Conservation (phyloP, 2,888 invertebrate species). For the Agrenia bidenticulata region DNA sequence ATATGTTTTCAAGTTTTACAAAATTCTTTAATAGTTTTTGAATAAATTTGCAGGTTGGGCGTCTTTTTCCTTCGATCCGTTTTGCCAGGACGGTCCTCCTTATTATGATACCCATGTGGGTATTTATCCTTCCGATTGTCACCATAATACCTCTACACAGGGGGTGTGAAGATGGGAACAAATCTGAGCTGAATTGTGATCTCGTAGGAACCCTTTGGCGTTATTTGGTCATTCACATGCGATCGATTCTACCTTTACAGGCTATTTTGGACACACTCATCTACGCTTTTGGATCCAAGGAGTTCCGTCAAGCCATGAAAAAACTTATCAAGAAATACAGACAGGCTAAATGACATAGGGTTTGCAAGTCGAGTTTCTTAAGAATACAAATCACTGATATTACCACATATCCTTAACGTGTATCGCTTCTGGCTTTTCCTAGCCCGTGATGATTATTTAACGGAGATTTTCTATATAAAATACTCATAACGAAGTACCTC, state of each 20-base stretch:
- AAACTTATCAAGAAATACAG: constrained; percentile 31
- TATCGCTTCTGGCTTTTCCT: too few species aligned
- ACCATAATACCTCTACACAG: constrained; percentile 52
- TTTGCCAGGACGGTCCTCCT: constrained; percentile 52
- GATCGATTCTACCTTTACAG: constrained; percentile 52
- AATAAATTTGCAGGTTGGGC: constrained; percentile 42
- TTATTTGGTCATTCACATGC: constrained; percentile 51
- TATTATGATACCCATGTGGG: constrained; percentile 53
- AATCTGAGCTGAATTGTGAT: constrained; percentile 47
- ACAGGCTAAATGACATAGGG: constrained; percentile 23
- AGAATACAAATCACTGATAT: too few species aligned
- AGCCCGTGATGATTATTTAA: too few species aligned
- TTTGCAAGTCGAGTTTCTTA: not conserved
- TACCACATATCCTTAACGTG: too few species aligned
- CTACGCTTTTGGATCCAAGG: constrained; percentile 53
- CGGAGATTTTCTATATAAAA: too few species aligned
- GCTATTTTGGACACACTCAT: constrained; percentile 52
- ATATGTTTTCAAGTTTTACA: not conserved
- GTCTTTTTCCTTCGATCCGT: constrained; percentile 52
- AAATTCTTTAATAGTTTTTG: constrained; percentile 2
- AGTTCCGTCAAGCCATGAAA: constrained; percentile 48
- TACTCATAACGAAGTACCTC: too few species aligned
- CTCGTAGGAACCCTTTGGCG: constrained; percentile 50
- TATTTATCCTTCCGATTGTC: constrained; percentile 52
- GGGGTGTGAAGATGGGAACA: constrained; percentile 45